Percentiles rank a stretch among this genome's conserved stretches.
phyloP scores from a whole-genome alignment of 2,113 vertebrate genomes.

The Laticauda colubrina region DNA sequence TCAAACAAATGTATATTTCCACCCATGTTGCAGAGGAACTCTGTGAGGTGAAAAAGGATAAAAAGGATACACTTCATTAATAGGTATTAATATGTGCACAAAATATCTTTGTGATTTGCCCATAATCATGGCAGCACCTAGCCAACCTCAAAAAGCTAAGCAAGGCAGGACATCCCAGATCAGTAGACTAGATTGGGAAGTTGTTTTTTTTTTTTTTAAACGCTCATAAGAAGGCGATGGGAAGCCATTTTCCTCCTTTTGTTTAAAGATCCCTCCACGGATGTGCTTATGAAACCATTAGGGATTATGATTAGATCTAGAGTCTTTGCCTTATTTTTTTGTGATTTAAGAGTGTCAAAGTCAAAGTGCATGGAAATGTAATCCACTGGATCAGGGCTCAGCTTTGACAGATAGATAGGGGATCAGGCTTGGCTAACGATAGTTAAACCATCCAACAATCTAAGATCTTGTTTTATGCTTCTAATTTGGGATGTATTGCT shows the following conservation, averaged over 20 bases:
- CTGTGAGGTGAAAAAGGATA: neutral
- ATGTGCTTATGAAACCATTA: neutral
- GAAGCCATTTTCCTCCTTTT: neutral
- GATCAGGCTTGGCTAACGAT: neutral
- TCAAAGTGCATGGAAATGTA: neutral
- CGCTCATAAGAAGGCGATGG: neutral
- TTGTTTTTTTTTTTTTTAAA: neutral
- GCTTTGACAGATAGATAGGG: no score
- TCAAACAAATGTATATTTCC: neutral
- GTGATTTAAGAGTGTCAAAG: neutral
- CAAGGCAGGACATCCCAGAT: neutral
- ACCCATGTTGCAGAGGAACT: neutral
- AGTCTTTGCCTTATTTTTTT: neutral
- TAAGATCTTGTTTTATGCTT: neutral
- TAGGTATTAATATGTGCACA: neutral
- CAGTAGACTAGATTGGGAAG: neutral
- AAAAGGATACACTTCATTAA: neutral
- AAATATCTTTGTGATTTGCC: neutral
- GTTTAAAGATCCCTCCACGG: neutral
- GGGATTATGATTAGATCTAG: neutral
- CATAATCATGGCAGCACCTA: neutral
- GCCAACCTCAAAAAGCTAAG: neutral
- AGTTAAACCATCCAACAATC: neutral
- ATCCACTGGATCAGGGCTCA: neutral
- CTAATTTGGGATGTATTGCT: neutral